phyloP scores from a whole-genome alignment of 2,888 invertebrate genomes.

The Craniophora ligustri region DNA sequence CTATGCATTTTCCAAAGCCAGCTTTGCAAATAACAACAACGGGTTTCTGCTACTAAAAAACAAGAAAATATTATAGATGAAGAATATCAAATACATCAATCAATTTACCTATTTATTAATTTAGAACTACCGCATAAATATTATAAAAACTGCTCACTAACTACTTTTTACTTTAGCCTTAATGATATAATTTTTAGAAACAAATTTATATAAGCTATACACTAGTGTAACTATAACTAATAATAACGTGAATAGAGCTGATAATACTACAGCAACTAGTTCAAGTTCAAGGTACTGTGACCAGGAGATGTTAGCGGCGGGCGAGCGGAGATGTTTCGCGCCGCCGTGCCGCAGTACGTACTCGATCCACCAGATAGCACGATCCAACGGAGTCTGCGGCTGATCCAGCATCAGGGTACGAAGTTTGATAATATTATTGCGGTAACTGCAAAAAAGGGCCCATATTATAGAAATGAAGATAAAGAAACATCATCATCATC shows the following conservation, averaged over 20 bases:
- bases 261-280: constrained; percentile 5
- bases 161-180: background rate
- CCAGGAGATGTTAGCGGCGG: constrained; percentile 35
- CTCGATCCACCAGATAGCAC: constrained; percentile 34
- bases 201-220: background rate
- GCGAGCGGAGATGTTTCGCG: constrained; percentile 25
- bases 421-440: constrained; percentile 10
- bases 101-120: too few species aligned
- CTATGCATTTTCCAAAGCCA: too few species aligned
- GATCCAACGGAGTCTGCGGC: constrained; percentile 12
- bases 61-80: too few species aligned
- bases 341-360: constrained; percentile 28
- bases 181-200: background rate
- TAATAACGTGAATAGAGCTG: background rate
- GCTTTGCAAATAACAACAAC: too few species aligned
- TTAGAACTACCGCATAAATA: too few species aligned
- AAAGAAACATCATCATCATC: too few species aligned
- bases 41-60: too few species aligned
- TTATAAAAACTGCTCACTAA: background rate
- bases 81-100: too few species aligned
- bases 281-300: constrained; percentile 27
- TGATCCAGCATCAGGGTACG: constrained; percentile 21
- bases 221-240: background rate
- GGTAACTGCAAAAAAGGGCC: constrained; percentile 16
- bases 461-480: background rate